A percentile compares a stretch with the other conserved stretches of the same genome.
Evolutionary conservation across 2,888 invertebrate species (phyloP).

Genomic region (Portevinia maculata): DNA sequence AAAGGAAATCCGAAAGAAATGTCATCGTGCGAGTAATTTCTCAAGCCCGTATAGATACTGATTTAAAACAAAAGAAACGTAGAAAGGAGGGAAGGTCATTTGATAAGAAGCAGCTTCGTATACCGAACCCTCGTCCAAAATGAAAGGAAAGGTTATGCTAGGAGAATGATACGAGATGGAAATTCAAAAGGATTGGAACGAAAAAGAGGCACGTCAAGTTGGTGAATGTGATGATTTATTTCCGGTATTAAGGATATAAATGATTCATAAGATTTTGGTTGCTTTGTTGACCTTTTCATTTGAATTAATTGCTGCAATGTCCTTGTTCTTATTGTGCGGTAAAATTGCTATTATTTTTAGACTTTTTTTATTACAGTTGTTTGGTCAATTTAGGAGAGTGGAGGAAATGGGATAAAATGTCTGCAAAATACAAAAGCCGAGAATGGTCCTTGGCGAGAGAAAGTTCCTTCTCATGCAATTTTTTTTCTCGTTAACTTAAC

Average conservation of each 20-base stretch:
- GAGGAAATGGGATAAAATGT: constrained; percentile 13
- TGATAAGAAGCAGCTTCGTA: constrained; percentile 16
- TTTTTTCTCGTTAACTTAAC: constrained; percentile 27
- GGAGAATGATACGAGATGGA: constrained; percentile 3
- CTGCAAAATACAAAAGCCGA: background rate
- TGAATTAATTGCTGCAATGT: constrained; percentile 32
- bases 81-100: constrained; percentile 33
- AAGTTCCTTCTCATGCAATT: background rate
- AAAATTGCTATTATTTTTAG: background rate
- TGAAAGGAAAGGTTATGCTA: constrained; percentile 40
- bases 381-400: background rate
- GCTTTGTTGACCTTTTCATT: constrained; percentile 26
- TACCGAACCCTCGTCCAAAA: constrained; percentile 21
- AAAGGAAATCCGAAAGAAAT: too few relatives aligned
- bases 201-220: background rate
- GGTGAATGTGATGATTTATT: constrained; percentile 30
- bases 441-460: constrained; percentile 3
- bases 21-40: constrained; percentile 35
- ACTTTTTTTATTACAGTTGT: background rate
- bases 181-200: constrained; percentile 5
- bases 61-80: constrained; percentile 1
- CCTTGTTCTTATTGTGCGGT: constrained; percentile 11
- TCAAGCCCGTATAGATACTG: constrained; percentile 7
- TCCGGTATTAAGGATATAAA: constrained; percentile 1
- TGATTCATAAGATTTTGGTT: constrained; percentile 30